A percentile compares a stretch with the other conserved stretches of the same genome.
Conservation (phyloP, 2,113 vertebrate species). For the Trichechus manatus region DNA sequence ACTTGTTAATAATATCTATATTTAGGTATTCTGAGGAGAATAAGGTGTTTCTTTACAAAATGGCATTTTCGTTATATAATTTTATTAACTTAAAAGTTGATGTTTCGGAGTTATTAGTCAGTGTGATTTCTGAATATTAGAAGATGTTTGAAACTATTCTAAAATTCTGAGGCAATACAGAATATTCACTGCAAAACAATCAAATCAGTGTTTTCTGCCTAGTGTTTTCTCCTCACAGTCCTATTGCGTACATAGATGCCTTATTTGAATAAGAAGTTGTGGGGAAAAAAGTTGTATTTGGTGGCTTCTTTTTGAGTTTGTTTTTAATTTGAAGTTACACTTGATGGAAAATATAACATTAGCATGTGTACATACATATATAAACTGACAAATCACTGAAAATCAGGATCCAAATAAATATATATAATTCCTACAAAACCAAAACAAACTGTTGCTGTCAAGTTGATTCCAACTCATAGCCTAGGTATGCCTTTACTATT, state of each 20-base stretch:
- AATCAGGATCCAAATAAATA: not conserved
- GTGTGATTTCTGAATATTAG: constrained; percentile 29
- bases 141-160: constrained; percentile 32
- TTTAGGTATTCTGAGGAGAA: constrained; percentile 37
- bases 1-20: not conserved
- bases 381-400: not conserved
- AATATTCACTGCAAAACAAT: not conserved
- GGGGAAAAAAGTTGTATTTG: constrained; percentile 24
- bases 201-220: not conserved
- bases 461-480: no score
- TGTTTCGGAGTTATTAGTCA: constrained; percentile 26
- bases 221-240: not conserved
- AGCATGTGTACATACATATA: not conserved
- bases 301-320: constrained; percentile 36
- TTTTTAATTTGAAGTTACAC: constrained; percentile 53
- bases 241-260: not conserved
- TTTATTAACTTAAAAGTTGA: not conserved
- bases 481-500: not conserved
- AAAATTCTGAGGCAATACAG: not conserved
- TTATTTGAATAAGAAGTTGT: constrained; percentile 6
- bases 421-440: not conserved
- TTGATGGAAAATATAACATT: not conserved
- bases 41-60: constrained; percentile 11
- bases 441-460: no score
- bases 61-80: not conserved